phyloP scores from a whole-genome alignment of 2,113 vertebrate genomes.

The Semnornis frantzii region DNA sequence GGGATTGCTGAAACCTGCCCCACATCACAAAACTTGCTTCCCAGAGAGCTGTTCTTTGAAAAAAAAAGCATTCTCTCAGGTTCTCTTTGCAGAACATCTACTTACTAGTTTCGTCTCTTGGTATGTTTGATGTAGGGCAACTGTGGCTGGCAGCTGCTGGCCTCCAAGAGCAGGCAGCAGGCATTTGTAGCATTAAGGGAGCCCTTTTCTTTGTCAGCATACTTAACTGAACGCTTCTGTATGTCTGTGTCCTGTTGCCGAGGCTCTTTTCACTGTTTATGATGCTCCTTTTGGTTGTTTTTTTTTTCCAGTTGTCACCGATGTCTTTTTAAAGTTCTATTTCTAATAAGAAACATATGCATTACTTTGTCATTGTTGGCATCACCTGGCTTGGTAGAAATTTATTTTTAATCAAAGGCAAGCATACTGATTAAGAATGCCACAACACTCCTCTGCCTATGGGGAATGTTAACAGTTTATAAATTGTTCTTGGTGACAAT shows the following conservation, averaged over 20 bases:
- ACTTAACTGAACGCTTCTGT: neutral
- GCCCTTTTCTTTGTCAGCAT: neutral
- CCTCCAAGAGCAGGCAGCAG: neutral
- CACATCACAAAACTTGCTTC: neutral
- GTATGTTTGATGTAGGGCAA: neutral
- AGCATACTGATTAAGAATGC: constrained; percentile 28
- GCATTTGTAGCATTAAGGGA: neutral
- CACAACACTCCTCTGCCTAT: constrained; percentile 31
- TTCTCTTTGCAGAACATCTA: neutral
- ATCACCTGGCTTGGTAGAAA: constrained; percentile 48
- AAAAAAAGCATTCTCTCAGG: neutral
- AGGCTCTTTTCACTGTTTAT: constrained; percentile 47
- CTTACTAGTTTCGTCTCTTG: neutral
- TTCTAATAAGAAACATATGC: constrained; percentile 61
- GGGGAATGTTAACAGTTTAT: constrained; percentile 58
- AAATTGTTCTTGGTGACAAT: constrained; percentile 72
- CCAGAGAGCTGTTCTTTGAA: neutral
- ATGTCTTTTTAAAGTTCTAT: constrained; percentile 39
- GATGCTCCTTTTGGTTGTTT: neutral
- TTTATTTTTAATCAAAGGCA: constrained; percentile 45
- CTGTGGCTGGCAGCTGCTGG: neutral
- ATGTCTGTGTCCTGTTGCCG: constrained; percentile 20
- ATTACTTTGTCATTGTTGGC: constrained; percentile 41
- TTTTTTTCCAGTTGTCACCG: neutral
- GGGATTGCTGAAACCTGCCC: neutral